A percentile compares a stretch with the other conserved stretches of the same genome.
These are phyloP conservation scores for Sebastes steindachneri DNA, from an alignment of 2,797 vertebrate species.

Conservation along the genomic window DNA sequence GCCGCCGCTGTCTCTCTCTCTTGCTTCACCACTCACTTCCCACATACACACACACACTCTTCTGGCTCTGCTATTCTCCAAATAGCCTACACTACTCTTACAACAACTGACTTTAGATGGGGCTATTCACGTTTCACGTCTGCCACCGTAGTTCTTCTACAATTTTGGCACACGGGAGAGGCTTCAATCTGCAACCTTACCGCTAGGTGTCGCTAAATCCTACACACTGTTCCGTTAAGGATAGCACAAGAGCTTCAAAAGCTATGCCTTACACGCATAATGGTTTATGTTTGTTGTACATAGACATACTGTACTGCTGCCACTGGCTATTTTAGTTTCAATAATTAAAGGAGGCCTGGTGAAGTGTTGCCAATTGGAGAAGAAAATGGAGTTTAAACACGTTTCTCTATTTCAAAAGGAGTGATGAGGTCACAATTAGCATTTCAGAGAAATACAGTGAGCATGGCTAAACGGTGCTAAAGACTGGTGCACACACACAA, in stretches of 20 bases:
- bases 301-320: not conserved
- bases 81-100: too few species aligned
- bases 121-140: too few species aligned
- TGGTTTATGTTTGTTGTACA: not conserved
- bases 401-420: constrained; percentile 4
- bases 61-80: too few species aligned
- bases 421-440: constrained; percentile 24
- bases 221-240: not conserved
- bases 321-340: not conserved
- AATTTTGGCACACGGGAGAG: too few species aligned
- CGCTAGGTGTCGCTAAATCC: too few species aligned
- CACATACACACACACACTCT: too few species aligned
- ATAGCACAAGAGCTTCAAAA: not conserved
- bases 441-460: constrained; percentile 17
- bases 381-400: constrained; percentile 19
- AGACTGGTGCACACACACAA: constrained; percentile 1
- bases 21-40: too few species aligned
- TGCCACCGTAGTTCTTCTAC: too few species aligned
- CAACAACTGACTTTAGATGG: too few species aligned
- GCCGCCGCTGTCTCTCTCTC: too few species aligned
- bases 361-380: not conserved
- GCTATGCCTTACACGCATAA: not conserved
- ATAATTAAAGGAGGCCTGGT: constrained; percentile 6
- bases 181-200: too few species aligned
- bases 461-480: constrained; percentile 12